These are phyloP conservation scores for Trinorchestia longiramus DNA, from an alignment of 1,140 invertebrate genomes.

Conservation along the genomic window DNA sequence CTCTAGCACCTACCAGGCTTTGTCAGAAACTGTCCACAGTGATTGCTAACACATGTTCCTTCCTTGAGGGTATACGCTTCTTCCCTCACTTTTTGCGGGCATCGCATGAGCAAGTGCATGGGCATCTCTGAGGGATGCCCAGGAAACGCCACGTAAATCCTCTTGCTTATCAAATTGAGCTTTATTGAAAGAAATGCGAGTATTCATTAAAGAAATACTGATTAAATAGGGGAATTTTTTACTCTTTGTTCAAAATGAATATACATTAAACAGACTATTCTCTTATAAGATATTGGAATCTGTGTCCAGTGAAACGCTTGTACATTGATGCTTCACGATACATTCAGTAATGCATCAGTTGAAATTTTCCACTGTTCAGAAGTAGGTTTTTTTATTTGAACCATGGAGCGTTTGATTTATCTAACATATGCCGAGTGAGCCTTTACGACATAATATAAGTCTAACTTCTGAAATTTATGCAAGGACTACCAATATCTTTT, in stretches of 20 bases:
- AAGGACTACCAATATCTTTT: not conserved
- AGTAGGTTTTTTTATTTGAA: not conserved
- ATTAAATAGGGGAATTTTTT: not conserved
- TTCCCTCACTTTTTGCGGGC: not conserved
- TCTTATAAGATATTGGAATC: not conserved
- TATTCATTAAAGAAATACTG: not conserved
- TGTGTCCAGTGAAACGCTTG: not conserved
- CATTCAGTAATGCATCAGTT: not conserved
- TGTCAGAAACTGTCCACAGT: slow-evolving; percentile 35
- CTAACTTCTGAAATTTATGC: no score
- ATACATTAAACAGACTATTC: not conserved
- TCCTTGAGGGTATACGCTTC: not conserved
- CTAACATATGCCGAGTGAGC: not conserved
- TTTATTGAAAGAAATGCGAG: not conserved
- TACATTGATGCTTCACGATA: not conserved
- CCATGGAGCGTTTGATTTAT: not conserved
- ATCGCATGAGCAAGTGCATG: slow-evolving; percentile 23
- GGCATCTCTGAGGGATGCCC: not conserved
- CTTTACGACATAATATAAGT: no score
- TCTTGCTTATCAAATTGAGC: not conserved
- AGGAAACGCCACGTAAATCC: not conserved
- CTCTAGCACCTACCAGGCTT: slow-evolving; percentile 46
- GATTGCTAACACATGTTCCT: slow-evolving; percentile 52
- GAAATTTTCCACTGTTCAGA: not conserved
- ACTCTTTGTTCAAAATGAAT: not conserved